Evolutionary conservation across 2,888 invertebrate genomes (phyloP).

Genomic region (Volucella inanis): DNA sequence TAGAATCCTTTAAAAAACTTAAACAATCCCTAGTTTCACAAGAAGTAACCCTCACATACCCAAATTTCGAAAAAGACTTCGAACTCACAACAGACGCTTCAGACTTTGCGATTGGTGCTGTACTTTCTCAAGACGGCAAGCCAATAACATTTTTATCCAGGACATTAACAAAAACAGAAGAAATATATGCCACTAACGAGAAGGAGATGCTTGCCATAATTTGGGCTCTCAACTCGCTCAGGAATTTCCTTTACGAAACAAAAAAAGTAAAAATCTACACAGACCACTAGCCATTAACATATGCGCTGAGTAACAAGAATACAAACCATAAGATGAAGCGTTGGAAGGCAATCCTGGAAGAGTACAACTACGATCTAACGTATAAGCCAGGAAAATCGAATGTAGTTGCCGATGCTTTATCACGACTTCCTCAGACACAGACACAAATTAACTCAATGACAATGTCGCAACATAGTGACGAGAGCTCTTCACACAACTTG

Average conservation of each 20-base stretch:
- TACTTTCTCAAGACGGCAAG: constrained; percentile 11
- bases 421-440: not conserved
- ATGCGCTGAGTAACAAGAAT: constrained; percentile 21
- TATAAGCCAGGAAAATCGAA: not conserved
- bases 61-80: constrained; percentile 46
- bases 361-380: constrained; percentile 15
- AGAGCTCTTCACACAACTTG: constrained; percentile 35
- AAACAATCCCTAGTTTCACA: constrained; percentile 44
- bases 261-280: no score
- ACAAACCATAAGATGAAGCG: not conserved
- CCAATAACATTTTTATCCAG: constrained; percentile 2
- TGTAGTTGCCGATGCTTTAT: constrained; percentile 8
- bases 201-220: no score
- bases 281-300: constrained; percentile 5
- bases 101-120: constrained; percentile 38
- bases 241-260: no score
- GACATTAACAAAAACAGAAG: no score
- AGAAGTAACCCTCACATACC: constrained; percentile 47
- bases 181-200: no score
- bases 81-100: constrained; percentile 49
- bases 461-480: constrained; percentile 9
- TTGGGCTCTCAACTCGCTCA: no score
- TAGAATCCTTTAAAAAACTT: constrained; percentile 45
- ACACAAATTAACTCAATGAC: constrained; percentile 4
- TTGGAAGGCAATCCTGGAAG: not conserved